A percentile compares a stretch with the other conserved stretches of the same genome.
Conservation (phyloP, 2,113 vertebrate species). For the Thermophis baileyi region DNA sequence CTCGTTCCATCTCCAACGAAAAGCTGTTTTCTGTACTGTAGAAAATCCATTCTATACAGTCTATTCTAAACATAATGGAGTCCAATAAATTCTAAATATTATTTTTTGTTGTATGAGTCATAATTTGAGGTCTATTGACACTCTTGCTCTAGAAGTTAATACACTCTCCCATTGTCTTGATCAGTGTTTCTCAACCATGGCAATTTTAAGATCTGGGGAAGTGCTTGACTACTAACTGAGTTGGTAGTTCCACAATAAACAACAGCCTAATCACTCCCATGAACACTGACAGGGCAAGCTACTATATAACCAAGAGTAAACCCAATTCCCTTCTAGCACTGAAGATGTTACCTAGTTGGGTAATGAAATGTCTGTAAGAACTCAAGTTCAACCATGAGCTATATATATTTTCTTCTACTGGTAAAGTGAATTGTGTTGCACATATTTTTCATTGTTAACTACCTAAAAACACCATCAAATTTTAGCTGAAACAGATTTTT, state of each 20-base stretch:
- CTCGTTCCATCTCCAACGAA: not conserved
- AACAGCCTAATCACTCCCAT: too few relatives aligned
- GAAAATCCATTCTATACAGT: not conserved
- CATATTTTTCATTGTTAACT: not conserved
- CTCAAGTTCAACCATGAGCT: too few relatives aligned
- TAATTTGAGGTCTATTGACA: not conserved
- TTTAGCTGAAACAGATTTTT: not conserved
- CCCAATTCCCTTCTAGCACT: too few relatives aligned
- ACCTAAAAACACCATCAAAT: not conserved
- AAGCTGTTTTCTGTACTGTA: not conserved
- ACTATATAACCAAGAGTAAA: too few relatives aligned
- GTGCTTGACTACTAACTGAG: not conserved
- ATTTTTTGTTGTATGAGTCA: not conserved
- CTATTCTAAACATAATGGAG: not conserved
- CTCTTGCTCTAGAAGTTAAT: not conserved
- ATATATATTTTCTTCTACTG: too few relatives aligned
- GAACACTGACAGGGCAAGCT: too few relatives aligned
- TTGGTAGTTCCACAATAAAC: not conserved
- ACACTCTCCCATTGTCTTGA: too few relatives aligned
- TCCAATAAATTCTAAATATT: not conserved
- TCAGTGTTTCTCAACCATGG: too few relatives aligned
- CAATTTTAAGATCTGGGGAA: not conserved
- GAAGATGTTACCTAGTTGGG: too few relatives aligned
- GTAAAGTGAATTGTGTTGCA: not conserved
- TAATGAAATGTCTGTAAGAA: too few relatives aligned